Evolutionary conservation across 2,113 vertebrate genomes (phyloP), one percentile per base, ranked within the genome.

Genomic region (Spea bombifrons): DNA sequence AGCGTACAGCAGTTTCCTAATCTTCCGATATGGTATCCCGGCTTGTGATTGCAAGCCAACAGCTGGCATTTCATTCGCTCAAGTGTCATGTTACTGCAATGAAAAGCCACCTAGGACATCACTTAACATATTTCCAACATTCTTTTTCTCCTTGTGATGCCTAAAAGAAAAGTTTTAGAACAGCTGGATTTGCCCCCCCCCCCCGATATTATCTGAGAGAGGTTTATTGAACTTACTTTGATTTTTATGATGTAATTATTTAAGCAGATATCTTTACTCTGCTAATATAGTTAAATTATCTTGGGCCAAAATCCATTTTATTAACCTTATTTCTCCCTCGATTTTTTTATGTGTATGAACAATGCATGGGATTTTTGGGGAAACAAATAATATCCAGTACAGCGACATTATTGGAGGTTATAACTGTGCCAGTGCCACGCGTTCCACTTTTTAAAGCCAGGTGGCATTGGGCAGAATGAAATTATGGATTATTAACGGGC

Each of bases 41-140:
- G 30, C 30, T 30, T 30, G 30, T 30, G 30, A 30, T 30, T 30
- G 30, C 30, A 30, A 85, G 64, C 83, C 70, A 88, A 86, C 85
- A 91, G 84, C 85, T 93, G 86, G 72, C 74, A 85, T 84, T 84
- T 88, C 90, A 90, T 92, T 87, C 83, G 44, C 88, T 90, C 89
- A 87, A 84, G 78, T 76, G 53, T 88, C 84, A 88, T 76, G 48
- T 66, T 86, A 82, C 84, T 85, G 81, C 84, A 86, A 86, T 86
- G 81, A 77, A 83, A 87, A 87, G 82, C 83, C 82, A 87, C 81
- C 64, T 57, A 85, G 82, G 84, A 88, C 80, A 69, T 69, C 47
- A 52, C 59, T 74, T 82, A 45, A 67, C 49, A 83, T 76, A 86
- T 87, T 90, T 84, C 75, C 77, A 83, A 75, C 83, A 86, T 83